Conservation (phyloP, 2,797 vertebrate genomes). For the Taeniopygia guttata region DNA sequence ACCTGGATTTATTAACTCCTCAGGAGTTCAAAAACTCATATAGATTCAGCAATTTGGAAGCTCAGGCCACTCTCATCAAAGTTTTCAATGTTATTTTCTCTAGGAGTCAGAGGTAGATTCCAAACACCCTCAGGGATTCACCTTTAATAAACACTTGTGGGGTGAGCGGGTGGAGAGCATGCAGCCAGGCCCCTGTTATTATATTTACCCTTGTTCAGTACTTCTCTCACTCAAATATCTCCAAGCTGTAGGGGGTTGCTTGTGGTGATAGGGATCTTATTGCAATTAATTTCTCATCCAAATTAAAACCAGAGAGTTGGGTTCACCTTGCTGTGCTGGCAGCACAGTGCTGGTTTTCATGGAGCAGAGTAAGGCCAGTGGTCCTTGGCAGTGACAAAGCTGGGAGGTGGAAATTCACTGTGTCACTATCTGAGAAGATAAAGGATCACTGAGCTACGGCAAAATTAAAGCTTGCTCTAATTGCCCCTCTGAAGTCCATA, state of each 20-base stretch:
- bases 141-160: slow-evolving; percentile 11
- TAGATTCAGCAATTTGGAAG: background rate
- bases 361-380: background rate
- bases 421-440: background rate
- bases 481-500: background rate
- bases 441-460: background rate
- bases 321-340: slow-evolving; percentile 44
- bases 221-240: background rate
- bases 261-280: background rate
- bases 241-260: background rate
- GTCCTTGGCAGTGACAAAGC: background rate
- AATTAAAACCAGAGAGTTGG: slow-evolving; percentile 45
- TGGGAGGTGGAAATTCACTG: background rate
- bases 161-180: background rate
- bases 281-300: slow-evolving; percentile 41
- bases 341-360: slow-evolving; percentile 22
- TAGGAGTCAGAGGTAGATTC: background rate
- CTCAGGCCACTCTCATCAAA: background rate
- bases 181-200: background rate
- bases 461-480: background rate
- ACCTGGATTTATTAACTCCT: background rate
- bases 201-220: background rate
- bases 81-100: slow-evolving; percentile 2
- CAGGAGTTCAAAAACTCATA: slow-evolving; percentile 12
- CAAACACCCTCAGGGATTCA: slow-evolving; percentile 10